These are phyloP conservation scores for Bombus sylvicola DNA, from an alignment of 1,140 invertebrate genomes.

Conservation along the genomic window DNA sequence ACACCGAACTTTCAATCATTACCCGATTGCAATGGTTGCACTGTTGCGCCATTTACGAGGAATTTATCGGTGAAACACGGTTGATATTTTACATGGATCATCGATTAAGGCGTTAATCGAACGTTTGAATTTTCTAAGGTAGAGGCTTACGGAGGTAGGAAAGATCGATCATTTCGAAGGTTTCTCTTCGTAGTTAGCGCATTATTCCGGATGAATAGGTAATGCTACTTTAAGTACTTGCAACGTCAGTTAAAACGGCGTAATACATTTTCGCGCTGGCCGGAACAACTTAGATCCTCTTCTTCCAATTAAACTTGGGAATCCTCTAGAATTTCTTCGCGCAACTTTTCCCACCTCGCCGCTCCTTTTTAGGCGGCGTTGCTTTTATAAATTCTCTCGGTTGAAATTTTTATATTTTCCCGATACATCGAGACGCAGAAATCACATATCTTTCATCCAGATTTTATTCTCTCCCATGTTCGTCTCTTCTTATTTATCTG, in stretches of 20 bases:
- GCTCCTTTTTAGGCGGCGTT: not conserved
- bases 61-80: not conserved
- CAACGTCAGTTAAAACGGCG: conserved; percentile 52
- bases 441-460: not conserved
- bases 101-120: not conserved
- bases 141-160: not conserved
- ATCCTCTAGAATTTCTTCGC: conserved; percentile 45
- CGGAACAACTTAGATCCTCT: conserved; percentile 41
- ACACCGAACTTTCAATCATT: not conserved
- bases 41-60: not conserved
- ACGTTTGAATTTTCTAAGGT: not conserved
- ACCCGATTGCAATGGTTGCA: not conserved
- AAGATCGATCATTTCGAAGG: conserved; percentile 3
- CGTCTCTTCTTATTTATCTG: too few relatives aligned
- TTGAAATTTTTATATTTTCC: too few relatives aligned
- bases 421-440: not conserved
- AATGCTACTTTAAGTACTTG: conserved; percentile 56
- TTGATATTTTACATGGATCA: not conserved
- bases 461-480: too few relatives aligned
- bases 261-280: conserved; percentile 39
- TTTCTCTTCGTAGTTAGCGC: conserved; percentile 32
- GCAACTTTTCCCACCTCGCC: conserved; percentile 22
- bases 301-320: conserved; percentile 62
- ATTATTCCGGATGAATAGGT: conserved; percentile 56
- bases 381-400: not conserved